These are phyloP conservation scores for Cathartes aura DNA, from an alignment of 2,113 vertebrate genomes.

Conservation along the genomic window DNA sequence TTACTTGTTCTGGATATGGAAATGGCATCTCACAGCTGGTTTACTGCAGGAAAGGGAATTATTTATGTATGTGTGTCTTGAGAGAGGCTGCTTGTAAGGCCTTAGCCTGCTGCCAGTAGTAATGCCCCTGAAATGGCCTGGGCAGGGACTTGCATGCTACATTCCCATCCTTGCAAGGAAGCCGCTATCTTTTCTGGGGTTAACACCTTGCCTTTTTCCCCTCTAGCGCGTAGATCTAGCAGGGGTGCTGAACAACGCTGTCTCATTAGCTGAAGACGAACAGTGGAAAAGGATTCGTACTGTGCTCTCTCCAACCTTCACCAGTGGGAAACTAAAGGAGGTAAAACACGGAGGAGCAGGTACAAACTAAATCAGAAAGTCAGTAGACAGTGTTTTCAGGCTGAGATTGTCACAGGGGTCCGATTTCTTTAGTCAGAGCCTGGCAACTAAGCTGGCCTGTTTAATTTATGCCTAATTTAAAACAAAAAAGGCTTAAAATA, in stretches of 20 bases:
- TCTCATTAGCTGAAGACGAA: conserved; percentile 76
- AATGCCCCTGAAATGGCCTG: background rate
- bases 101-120: background rate
- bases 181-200: rapidly evolving
- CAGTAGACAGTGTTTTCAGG: background rate
- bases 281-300: conserved; percentile 83
- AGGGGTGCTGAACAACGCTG: conserved; percentile 32
- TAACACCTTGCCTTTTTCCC: background rate
- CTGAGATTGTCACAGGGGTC: background rate
- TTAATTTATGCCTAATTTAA: background rate
- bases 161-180: background rate
- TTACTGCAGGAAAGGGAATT: background rate
- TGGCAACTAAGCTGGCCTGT: background rate
- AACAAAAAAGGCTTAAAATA: background rate
- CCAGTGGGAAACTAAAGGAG: conserved; percentile 87
- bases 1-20: background rate
- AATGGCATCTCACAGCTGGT: background rate
- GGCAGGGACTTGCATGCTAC: background rate
- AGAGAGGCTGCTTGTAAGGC: background rate
- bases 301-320: conserved; percentile 84
- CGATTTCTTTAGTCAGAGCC: background rate
- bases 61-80: background rate
- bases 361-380: background rate
- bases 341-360: conserved; percentile 41
- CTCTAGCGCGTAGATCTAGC: conserved; percentile 24